phyloP scores from a whole-genome alignment of 2,888 invertebrate species.

The Mesoligia furuncula region DNA sequence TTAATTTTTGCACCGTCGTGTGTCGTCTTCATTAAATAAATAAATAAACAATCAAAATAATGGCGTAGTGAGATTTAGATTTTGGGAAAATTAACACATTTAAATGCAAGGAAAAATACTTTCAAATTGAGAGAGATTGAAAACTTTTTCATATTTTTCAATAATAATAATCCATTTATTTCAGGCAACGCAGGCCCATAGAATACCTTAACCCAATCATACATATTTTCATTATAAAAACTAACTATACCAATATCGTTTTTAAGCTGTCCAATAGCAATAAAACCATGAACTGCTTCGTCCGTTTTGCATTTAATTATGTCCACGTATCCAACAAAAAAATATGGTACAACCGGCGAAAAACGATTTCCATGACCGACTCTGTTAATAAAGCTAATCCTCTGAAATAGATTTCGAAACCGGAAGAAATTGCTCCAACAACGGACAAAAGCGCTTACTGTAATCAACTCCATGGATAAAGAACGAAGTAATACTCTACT shows the following conservation, averaged over 20 bases:
- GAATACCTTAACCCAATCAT: too few species aligned
- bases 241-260: background rate
- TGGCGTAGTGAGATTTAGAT: background rate
- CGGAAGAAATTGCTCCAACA: background rate
- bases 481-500: background rate
- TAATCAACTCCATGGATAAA: slow-evolving; percentile 5
- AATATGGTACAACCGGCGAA: background rate
- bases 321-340: background rate
- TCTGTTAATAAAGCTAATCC: background rate
- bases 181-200: too few species aligned
- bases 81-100: background rate
- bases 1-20: too few species aligned
- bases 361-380: too few species aligned
- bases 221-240: too few species aligned
- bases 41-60: background rate
- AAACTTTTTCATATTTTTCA: background rate
- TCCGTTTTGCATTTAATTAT: background rate
- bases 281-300: background rate
- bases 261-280: background rate
- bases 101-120: background rate
- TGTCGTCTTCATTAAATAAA: too few species aligned
- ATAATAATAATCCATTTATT: too few species aligned
- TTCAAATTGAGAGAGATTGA: background rate
- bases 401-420: slow-evolving; percentile 7
- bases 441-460: slow-evolving; percentile 5